phyloP scores from a whole-genome alignment of 2,888 invertebrate genomes.

The Melanophora roralis region DNA sequence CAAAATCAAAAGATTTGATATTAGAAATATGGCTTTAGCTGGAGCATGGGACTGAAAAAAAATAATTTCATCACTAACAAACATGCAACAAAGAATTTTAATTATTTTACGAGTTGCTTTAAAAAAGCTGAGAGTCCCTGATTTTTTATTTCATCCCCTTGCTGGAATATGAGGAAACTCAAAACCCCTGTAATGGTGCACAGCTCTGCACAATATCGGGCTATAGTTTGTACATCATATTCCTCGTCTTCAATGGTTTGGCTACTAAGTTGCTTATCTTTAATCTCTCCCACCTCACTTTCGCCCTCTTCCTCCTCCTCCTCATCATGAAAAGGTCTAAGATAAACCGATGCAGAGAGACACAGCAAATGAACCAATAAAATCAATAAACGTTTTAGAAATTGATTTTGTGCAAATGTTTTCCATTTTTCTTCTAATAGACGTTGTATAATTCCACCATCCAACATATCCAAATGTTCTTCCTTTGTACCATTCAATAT shows the following conservation, averaged over 20 bases:
- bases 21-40: constrained; percentile 94
- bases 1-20: constrained; percentile 92
- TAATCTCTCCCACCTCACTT: constrained; percentile 68
- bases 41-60: constrained; percentile 89
- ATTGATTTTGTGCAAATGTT: constrained; percentile 96
- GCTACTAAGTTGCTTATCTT: neutral
- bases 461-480: constrained; percentile 98
- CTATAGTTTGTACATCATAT: constrained; percentile 76
- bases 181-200: constrained; percentile 91
- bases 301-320: constrained; percentile 66
- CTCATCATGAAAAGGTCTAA: constrained; percentile 82
- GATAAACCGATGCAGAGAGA: constrained; percentile 93
- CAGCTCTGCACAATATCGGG: constrained; percentile 88
- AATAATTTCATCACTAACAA: neutral
- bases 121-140: constrained; percentile 94
- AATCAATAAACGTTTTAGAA: constrained; percentile 92
- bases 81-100: no score
- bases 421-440: constrained; percentile 99
- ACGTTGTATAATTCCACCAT: constrained; percentile 98
- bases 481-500: constrained; percentile 98
- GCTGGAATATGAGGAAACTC: constrained; percentile 92
- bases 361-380: constrained; percentile 91
- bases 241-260: constrained; percentile 70
- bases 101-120: constrained; percentile 86
- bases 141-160: constrained; percentile 95